Evolutionary conservation across 2,888 invertebrate species (phyloP).

Genomic region (Campaea margaritaria): DNA sequence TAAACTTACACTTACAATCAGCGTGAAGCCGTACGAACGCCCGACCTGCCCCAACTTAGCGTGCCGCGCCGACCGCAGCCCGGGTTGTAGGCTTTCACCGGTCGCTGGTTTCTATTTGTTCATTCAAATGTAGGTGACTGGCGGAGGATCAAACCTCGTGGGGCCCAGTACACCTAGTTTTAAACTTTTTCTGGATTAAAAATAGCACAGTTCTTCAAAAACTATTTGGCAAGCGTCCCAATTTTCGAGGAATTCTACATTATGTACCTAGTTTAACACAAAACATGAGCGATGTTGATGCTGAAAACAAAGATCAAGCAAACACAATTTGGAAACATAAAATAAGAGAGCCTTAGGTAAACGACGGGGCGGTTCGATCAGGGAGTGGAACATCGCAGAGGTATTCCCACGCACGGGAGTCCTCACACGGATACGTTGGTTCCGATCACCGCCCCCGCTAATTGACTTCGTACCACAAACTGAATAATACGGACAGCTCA

Average conservation of each 20-base stretch:
- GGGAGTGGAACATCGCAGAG: slow-evolving; percentile 45
- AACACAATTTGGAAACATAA: neutral
- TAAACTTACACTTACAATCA: slow-evolving; percentile 76
- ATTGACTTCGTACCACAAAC: slow-evolving; percentile 56
- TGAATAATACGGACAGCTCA: slow-evolving; percentile 46
- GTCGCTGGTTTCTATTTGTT: slow-evolving; percentile 40
- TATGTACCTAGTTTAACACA: slow-evolving; percentile 24
- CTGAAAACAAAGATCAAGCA: slow-evolving; percentile 38
- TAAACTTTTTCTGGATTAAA: slow-evolving; percentile 46
- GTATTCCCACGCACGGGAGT: slow-evolving; percentile 72
- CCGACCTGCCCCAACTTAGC: slow-evolving; percentile 72
- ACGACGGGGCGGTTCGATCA: slow-evolving; percentile 3
- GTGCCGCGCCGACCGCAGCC: slow-evolving; percentile 47
- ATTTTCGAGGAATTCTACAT: slow-evolving; percentile 46
- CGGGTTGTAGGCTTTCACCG: slow-evolving; percentile 53
- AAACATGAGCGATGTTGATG: slow-evolving; percentile 19
- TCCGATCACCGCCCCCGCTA: slow-evolving; percentile 79
- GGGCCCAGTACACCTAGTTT: slow-evolving; percentile 24
- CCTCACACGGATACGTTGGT: slow-evolving; percentile 73
- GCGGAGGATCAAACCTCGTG: slow-evolving; percentile 22
- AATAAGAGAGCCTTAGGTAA: neutral
- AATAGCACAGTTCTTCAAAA: slow-evolving; percentile 52
- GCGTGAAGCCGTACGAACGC: slow-evolving; percentile 64
- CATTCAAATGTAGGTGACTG: slow-evolving; percentile 39
- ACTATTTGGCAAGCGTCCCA: slow-evolving; percentile 61